A percentile compares a stretch with the other conserved stretches of the same genome.
phyloP scores from a whole-genome alignment of 2,888 invertebrate species.

The Diarsia mendica region DNA sequence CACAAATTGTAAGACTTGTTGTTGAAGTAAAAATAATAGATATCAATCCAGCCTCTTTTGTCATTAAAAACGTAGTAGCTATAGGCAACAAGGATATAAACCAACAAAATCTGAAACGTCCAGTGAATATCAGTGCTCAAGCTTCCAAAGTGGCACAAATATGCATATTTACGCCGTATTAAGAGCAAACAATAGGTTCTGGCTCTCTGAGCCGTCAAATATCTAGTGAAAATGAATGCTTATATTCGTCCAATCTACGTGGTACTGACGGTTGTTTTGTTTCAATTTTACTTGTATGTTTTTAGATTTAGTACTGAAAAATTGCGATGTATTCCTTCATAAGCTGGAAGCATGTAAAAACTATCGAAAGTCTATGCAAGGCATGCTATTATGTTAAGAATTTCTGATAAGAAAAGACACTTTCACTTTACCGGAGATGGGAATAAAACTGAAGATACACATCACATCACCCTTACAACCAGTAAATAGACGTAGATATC shows the following conservation, averaged over 20 bases:
- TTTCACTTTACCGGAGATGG: too few species aligned
- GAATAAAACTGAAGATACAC: too few species aligned
- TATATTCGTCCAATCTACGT: neutral
- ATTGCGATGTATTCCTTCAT: neutral
- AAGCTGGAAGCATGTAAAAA: too few species aligned
- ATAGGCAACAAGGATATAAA: neutral
- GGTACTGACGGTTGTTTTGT: neutral
- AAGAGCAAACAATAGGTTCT: conserved; percentile 5
- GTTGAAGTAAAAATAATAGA: too few species aligned
- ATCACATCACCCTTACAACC: too few species aligned
- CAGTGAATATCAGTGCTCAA: neutral
- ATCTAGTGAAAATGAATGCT: neutral
- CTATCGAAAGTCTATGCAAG: too few species aligned
- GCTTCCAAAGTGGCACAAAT: conserved; percentile 14
- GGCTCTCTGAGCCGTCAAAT: conserved; percentile 6
- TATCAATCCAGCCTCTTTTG: too few species aligned
- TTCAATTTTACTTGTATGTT: neutral
- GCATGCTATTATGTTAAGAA: too few species aligned
- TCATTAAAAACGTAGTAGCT: neutral
- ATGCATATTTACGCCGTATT: conserved; percentile 12
- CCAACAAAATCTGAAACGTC: neutral
- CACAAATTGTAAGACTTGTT: too few species aligned
- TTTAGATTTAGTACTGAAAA: neutral
- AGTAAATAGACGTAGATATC: too few species aligned
- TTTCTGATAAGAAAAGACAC: too few species aligned